Conservation (phyloP, 2,888 invertebrate species). For the Cephonodes hylas region DNA sequence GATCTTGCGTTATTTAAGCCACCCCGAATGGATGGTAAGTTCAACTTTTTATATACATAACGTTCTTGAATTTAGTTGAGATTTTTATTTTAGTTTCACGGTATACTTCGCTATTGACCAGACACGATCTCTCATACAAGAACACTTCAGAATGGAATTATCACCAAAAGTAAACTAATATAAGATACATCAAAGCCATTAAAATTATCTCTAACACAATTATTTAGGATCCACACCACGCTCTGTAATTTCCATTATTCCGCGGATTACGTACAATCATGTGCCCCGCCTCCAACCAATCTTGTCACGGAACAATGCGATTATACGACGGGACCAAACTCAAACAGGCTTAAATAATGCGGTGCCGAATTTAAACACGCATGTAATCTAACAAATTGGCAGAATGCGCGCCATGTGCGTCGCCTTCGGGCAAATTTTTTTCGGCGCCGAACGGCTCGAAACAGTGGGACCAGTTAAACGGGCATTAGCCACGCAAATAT, state of each 20-base stretch:
- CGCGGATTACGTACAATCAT: slow-evolving; percentile 54
- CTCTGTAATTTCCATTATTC: slow-evolving; percentile 61
- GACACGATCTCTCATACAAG: too few relatives aligned
- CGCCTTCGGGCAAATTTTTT: slow-evolving; percentile 58
- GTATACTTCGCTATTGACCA: too few relatives aligned
- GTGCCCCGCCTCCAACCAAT: slow-evolving; percentile 62
- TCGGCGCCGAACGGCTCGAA: slow-evolving; percentile 57
- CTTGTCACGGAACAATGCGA: slow-evolving; percentile 48
- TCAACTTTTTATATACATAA: too few relatives aligned
- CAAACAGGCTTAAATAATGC: slow-evolving; percentile 64
- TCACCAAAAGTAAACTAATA: too few relatives aligned
- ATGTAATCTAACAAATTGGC: slow-evolving; percentile 68
- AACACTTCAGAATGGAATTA: too few relatives aligned
- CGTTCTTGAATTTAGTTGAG: too few relatives aligned
- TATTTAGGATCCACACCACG: slow-evolving; percentile 27
- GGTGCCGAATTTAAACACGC: slow-evolving; percentile 69
- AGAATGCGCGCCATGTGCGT: slow-evolving; percentile 65
- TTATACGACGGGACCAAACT: slow-evolving; percentile 39
- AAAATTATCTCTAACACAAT: background rate
- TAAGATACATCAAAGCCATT: background rate
- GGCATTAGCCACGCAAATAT: slow-evolving; percentile 58
- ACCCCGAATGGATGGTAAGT: too few relatives aligned
- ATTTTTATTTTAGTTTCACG: too few relatives aligned
- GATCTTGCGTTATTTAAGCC: too few relatives aligned
- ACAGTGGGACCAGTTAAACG: slow-evolving; percentile 47